phyloP scores from a whole-genome alignment of 1,140 invertebrate genomes.

The Plectus sambesii region DNA sequence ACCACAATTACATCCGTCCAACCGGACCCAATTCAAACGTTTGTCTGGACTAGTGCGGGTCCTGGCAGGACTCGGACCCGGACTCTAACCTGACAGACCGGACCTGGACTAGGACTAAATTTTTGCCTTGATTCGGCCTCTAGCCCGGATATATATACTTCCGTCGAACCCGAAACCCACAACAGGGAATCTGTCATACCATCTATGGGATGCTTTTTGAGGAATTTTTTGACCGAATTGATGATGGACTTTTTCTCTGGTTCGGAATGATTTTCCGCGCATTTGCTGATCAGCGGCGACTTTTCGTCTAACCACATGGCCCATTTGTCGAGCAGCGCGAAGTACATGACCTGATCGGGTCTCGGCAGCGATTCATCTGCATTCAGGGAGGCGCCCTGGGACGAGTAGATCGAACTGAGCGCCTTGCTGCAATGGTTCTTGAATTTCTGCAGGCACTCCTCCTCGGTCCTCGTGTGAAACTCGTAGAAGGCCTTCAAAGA shows the following conservation, averaged over 20 bases:
- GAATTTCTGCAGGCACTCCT: conserved; percentile 7
- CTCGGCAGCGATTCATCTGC: not conserved
- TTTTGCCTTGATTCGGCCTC: no score
- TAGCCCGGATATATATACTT: no score
- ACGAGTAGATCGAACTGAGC: not conserved
- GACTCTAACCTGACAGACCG: no score
- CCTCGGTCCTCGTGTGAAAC: conserved; percentile 10
- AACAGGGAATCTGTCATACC: no score
- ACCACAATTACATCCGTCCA: no score
- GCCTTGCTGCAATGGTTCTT: conserved; percentile 2
- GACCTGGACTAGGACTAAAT: no score
- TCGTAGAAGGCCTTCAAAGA: conserved; percentile 8
- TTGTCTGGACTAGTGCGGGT: no score
- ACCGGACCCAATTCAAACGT: no score
- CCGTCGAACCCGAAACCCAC: no score
- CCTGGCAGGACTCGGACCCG: no score
- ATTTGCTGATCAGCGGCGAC: not conserved
- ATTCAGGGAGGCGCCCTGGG: no score
- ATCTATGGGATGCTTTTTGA: not conserved
- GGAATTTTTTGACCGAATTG: not conserved
- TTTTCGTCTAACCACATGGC: conserved; percentile 3
- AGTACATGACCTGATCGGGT: conserved; percentile 6
- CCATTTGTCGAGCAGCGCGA: conserved; percentile 10
- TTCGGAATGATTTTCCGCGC: not conserved
- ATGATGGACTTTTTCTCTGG: not conserved